Conservation (phyloP, 2,113 vertebrate species). For the Myotis yumanensis region DNA sequence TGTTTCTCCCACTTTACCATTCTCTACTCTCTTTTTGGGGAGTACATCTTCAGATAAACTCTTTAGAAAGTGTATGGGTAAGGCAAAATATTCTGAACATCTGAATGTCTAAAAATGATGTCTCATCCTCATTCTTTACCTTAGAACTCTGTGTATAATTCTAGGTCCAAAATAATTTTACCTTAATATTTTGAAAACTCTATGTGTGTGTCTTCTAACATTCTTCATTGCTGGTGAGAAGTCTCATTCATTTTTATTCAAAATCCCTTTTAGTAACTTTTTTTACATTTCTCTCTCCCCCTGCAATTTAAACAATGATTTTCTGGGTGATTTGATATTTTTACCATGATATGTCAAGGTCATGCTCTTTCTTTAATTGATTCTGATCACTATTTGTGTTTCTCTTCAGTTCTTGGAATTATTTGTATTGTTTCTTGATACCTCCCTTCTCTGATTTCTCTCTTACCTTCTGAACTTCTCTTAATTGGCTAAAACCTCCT, state of each 20-base stretch:
- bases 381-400: constrained; percentile 17
- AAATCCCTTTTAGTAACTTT: neutral
- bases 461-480: neutral
- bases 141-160: neutral
- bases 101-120: neutral
- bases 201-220: neutral
- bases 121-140: neutral
- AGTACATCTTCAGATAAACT: neutral
- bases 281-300: neutral
- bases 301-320: neutral
- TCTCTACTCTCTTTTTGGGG: neutral
- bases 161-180: neutral
- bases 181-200: neutral
- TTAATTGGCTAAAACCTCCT: neutral
- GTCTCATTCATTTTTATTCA: neutral
- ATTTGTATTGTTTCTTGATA: neutral
- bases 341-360: neutral
- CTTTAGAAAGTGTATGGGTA: neutral
- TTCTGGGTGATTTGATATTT: neutral
- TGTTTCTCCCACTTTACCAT: neutral
- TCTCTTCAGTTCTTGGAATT: neutral
- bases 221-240: neutral
- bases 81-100: neutral
- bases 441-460: neutral
- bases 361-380: constrained; percentile 10